Evolutionary conservation across 2,888 invertebrate species (phyloP), one percentile per base, ranked within the genome.

Genomic region (Clistopyga incitator): DNA sequence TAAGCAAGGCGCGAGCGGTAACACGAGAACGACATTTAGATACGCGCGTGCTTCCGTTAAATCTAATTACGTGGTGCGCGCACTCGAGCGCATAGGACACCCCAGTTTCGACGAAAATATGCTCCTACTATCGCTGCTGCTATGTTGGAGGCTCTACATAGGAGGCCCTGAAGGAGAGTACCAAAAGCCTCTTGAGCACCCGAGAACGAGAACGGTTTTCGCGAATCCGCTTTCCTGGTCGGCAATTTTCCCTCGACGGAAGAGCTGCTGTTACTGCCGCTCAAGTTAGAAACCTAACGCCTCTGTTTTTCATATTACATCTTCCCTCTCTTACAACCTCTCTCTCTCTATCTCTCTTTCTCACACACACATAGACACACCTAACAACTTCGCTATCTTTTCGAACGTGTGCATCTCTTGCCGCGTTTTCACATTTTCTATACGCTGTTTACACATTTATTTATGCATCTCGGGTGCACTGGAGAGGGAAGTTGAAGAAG

Each of bases 41-140:
- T 70, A 75, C 78, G 82, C 70, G 75, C 75, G 82, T 70, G 78
- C 78, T 75, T 82, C 75, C 78, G 82, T 82, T 82, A 82, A 82
- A 82, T 82, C 82, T 78, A 78, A 82, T 82, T 82, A 75, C 78
- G 78, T 64, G 50, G 70, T 70, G 78, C 70, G 78, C 74, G 82
- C 70, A 70, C 70, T 78, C 64, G 82, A 64, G 82, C 75, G 70
- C 47, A 67, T 82, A 74, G 78, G 72, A 70, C 75, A 75, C 72
- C 61, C 71, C 34, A 70, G 56, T 78, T 78, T 75, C 59, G 75
- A 45, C 72, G 68, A 75, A 78, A 82, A 75, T 52, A 61, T 74
- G 68, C 56, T 38, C 54, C 65, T 38, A 29, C 52, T 52, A 54
- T 72, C 47, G 56, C 56, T 59, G 52, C 65, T 65, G 72, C 72